Base-by-base conservation (phyloP, 2,888 invertebrate species). In the Hydropsyche betteni region DNA sequence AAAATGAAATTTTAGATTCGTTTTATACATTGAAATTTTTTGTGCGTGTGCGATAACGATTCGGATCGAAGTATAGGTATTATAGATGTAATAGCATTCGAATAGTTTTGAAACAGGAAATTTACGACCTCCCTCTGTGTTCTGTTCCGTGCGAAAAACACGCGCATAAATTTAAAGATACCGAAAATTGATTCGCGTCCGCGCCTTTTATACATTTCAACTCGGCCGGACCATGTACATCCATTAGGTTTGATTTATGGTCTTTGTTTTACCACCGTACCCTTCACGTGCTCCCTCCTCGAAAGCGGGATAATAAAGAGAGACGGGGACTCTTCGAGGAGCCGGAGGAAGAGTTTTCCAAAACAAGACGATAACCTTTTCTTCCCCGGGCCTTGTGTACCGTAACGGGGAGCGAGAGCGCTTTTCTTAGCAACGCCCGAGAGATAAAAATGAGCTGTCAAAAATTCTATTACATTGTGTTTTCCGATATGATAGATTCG, bases 401-500 rank as follows among this genome's bases (percentile, higher is more conserved):
- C 50, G 44, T 33, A 68, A 68, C 7, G 24, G 12, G 55, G 36
- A 24, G 24, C 24, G 38, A 55, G 72, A 33, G 44, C 52, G 70
- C 53, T 70, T 64, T 53, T 70, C 69, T 70, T 24, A 24, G 24
- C 24, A 24, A 24, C 24, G 24, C 24, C 52, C 53, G 51, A 33
- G 69, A 68, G 75, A 75, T 75, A 75, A 71, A 75, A 75, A 75
- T 75, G 75, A 75, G 70, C 75, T 75, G 75, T 75, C 75, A 71
- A 75, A 75, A 75, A 64, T 75, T 75, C 75, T 75, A 75, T 75
- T 75, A 75, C 75, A 75, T 75, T 75, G 75, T 75, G 71, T 75
- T 75, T 71, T 71, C 64, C 71, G 71, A 71, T 75, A 75, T 75
- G 75, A 75, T 75, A 75, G 71, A 75, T 75, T 38, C 68, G 8